Percentiles rank a stretch among this genome's conserved stretches.
Evolutionary conservation across 2,797 vertebrate genomes (phyloP).

Genomic region (Cryptoprocta ferox): DNA sequence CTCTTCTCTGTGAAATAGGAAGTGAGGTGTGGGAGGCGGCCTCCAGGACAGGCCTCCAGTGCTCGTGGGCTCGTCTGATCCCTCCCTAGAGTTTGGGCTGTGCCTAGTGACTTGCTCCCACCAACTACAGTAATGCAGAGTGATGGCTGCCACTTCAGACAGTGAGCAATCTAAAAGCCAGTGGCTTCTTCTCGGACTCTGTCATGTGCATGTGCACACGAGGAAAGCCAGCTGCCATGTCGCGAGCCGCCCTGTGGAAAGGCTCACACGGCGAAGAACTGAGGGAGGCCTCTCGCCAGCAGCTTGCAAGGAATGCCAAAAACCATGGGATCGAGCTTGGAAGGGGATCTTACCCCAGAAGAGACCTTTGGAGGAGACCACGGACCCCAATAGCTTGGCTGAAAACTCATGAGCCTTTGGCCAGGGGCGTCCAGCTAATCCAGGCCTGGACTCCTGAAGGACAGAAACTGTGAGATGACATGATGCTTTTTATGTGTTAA

Average conservation of each 20-base stretch:
- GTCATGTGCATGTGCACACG: accelerated
- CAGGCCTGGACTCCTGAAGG: background rate
- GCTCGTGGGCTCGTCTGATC: background rate
- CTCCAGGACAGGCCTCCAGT: no score
- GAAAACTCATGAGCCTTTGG: background rate
- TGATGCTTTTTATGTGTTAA: background rate
- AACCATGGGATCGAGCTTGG: background rate
- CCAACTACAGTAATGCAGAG: no score
- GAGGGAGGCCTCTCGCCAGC: background rate
- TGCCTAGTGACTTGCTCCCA: background rate
- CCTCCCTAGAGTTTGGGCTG: background rate
- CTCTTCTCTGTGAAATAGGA: background rate
- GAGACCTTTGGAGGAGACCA: background rate
- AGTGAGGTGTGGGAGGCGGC: background rate
- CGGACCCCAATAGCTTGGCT: background rate
- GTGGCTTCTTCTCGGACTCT: background rate
- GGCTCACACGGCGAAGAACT: background rate
- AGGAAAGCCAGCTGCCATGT: background rate
- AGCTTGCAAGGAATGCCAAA: background rate
- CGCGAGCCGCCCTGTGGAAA: no score
- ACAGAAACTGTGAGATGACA: background rate
- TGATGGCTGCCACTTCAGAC: background rate
- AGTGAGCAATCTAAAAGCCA: background rate
- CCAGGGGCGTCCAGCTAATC: background rate
- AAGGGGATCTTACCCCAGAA: background rate